Base-by-base conservation (phyloP, 2,113 vertebrate species). In the Coracopsis vasa region DNA sequence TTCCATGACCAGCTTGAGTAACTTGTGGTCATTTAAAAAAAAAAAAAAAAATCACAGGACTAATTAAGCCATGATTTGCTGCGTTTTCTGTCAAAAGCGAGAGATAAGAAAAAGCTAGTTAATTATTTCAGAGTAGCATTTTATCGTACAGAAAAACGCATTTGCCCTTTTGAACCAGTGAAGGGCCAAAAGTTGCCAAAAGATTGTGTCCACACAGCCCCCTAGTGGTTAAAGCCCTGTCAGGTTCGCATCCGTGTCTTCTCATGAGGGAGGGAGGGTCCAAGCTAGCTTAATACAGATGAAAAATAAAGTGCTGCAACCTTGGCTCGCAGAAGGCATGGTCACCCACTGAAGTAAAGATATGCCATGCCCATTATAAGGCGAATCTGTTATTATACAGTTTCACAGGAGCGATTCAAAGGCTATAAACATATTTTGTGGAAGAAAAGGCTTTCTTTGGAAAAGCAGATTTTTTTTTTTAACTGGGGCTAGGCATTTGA, bases 81-180 rank as follows among this genome's bases (percentile, higher is more conserved):
- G 67, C 27, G 3, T 89, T 97, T 97, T 97, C 88, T 88, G 62
- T 80, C 90, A 92, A 95, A 84, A 48, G 8, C 33, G 41, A 92
- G 71, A 85, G 72, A 94, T n/a, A 91, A 96, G 75, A 92, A 88
- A 86, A 97, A 77, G 18, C 60, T 82, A 71, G 71, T 96, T 94
- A 96, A 88, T 97, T 95, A 96, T 96, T 97, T 97, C 81, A 87
- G 86, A 96, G 83, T 92, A 92, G 39, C 47, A 20, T 82, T 90
- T 89, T 80, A 95, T 92, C 88, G 42, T 65, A 85, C 75, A 18
- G 75, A 69, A 80, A 96, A 95, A 91, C 66, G 35, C 78, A 78
- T 92, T 96, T 97, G 95, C 94, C 51, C 70, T 97, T 98, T 97
- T 97, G 97, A 97, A 97, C 96, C 97, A 95, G 86, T n/a, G 86